Evolutionary conservation across 2,888 invertebrate species (phyloP), one percentile per base, ranked within the genome.

Genomic region (Slavum lentiscoides): DNA sequence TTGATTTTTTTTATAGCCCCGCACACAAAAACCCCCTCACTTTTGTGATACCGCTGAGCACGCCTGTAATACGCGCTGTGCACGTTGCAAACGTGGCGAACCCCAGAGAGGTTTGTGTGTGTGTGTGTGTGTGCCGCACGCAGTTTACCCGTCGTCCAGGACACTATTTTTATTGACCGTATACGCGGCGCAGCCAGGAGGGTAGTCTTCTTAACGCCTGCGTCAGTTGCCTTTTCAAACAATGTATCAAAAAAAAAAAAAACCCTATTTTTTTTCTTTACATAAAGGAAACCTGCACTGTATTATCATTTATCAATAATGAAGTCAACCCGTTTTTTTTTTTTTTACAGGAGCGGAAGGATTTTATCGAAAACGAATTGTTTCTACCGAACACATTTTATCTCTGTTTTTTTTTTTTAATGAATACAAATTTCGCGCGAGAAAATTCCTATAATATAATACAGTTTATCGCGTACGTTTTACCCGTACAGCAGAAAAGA

Each of bases 161-260:
- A 64, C 55, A 62, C 70, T 70, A 80, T 80, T 80, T 80, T 70
- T 70, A 80, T 80, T 80, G 77, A 70, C 77, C 77, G 77, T 70
- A 53, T 30, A 30, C 30, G 30, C 30, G 30, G 17, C 59, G 21
- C n/a, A 53, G 43, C 68, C 67, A 49, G 39, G 58, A 76, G 77
- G 77, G 1, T 30, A 30, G 64, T 80, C 62, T 64, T 70, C 64
- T 70, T 77, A 70, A 77, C 70, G 55, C 69, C 77, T 70, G 62
- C 55, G 70, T 77, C 70, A 21, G 69, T 62, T 61, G 39, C 77
- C 59, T 62, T 70, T 70, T 39, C 55, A 55, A 70, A 70, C 53
- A 55, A 62, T 49, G 53, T 69, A 62, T 43, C 62, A 77, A 68
- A 67, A 75, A 76, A 59, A 62, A 62, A 49, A 53, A 68, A 68